phyloP scores from a whole-genome alignment of 2,888 invertebrate genomes.

The Mongoloraphidia duomilia region DNA sequence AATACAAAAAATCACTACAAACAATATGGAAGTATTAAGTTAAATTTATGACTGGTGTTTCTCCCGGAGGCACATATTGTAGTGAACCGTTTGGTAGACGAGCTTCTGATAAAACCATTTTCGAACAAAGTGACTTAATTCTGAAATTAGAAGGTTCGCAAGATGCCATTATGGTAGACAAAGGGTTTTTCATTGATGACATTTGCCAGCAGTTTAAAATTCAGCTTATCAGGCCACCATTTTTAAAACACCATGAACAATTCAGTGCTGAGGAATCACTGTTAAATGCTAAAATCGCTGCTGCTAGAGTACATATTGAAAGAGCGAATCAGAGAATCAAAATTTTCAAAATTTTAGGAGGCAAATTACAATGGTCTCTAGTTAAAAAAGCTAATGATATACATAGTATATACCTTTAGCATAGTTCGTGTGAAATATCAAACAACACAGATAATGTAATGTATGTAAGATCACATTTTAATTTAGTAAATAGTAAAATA shows the following conservation, averaged over 20 bases:
- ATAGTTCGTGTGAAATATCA: slow-evolving; percentile 6
- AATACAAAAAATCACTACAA: no score
- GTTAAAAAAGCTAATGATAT: no score
- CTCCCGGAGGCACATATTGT: neutral
- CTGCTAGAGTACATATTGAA: no score
- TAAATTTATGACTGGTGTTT: neutral
- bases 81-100: neutral
- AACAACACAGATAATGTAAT: slow-evolving; percentile 8
- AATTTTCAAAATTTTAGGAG: no score
- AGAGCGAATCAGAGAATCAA: no score
- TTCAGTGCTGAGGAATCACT: no score
- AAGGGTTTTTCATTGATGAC: neutral
- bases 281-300: no score
- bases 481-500: slow-evolving; percentile 8
- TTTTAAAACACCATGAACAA: slow-evolving; percentile 1
- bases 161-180: slow-evolving; percentile 6
- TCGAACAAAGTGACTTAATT: no score
- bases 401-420: slow-evolving; percentile 7
- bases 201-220: neutral
- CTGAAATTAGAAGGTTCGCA: no score
- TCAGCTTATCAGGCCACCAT: slow-evolving; percentile 2
- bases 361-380: no score
- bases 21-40: no score
- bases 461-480: slow-evolving; percentile 10
- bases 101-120: neutral